Percentiles rank a stretch among this genome's conserved stretches.
Evolutionary conservation across 2,113 vertebrate genomes (phyloP).

Genomic region (Mustelus asterias): DNA sequence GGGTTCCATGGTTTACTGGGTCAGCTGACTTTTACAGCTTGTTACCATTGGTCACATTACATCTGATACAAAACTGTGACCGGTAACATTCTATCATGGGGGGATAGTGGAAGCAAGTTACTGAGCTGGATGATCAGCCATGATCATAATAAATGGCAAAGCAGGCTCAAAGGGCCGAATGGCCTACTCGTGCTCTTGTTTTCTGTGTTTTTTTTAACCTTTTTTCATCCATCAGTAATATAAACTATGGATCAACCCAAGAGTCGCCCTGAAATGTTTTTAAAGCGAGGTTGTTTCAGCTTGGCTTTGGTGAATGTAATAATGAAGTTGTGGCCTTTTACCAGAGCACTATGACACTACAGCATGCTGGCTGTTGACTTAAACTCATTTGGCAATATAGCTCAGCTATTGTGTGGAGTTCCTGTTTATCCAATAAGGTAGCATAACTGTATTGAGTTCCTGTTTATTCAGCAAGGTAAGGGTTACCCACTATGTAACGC

Average conservation of each 20-base stretch:
- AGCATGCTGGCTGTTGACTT: background rate
- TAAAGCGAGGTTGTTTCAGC: background rate
- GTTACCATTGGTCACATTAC: no score
- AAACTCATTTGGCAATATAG: background rate
- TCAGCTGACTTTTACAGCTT: no score
- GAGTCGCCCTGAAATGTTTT: background rate
- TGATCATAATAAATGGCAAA: no score
- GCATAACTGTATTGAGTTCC: background rate
- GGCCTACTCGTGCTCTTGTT: no score
- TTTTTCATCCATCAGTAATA: background rate
- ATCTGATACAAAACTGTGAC: no score
- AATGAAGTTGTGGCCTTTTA: background rate
- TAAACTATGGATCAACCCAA: background rate
- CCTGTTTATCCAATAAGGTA: background rate
- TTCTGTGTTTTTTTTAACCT: background rate
- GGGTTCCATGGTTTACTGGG: no score
- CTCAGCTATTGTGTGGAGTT: background rate
- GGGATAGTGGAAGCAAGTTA: no score
- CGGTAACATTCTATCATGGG: no score
- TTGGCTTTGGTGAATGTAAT: background rate
- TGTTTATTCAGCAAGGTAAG: conserved; percentile 4
- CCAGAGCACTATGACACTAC: background rate
- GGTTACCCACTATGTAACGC: background rate
- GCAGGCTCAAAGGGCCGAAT: no score
- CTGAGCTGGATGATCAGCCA: no score